Conservation (phyloP, 2,888 invertebrate genomes). For the Isotomurus palustris region DNA sequence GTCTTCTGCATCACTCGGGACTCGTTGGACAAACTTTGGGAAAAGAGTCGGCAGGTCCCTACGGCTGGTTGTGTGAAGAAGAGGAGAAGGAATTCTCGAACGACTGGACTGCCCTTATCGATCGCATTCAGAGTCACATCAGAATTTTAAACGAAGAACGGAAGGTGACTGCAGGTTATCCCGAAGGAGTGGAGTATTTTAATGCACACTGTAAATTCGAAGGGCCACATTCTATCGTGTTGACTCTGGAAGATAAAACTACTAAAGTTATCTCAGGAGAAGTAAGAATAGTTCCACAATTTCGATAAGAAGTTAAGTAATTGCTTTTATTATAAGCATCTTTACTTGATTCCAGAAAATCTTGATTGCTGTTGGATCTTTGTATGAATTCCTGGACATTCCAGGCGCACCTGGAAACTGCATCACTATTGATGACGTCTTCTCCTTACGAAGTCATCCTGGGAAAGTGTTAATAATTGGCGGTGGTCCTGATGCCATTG, state of each 20-base stretch:
- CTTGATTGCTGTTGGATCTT: slow-evolving; percentile 53
- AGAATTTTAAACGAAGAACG: slow-evolving; percentile 56
- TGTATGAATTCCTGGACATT: slow-evolving; percentile 51
- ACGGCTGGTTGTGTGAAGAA: not conserved
- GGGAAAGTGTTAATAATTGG: slow-evolving; percentile 54
- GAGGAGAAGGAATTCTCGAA: slow-evolving; percentile 45
- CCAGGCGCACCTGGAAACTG: slow-evolving; percentile 53
- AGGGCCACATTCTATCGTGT: not conserved
- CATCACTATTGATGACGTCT: slow-evolving; percentile 58
- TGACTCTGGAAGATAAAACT: not conserved
- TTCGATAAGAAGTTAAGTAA: not conserved
- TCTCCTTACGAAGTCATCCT: slow-evolving; percentile 53
- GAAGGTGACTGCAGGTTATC: slow-evolving; percentile 52
- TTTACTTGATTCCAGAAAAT: slow-evolving; percentile 1
- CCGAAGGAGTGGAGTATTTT: slow-evolving; percentile 52
- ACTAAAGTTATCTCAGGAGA: slow-evolving; percentile 1
- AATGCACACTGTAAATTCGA: slow-evolving; percentile 50
- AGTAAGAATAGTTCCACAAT: not conserved
- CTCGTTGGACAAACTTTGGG: slow-evolving; percentile 53
- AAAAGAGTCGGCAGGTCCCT: not conserved
- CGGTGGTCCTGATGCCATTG: slow-evolving; percentile 58
- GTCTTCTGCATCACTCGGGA: slow-evolving; percentile 94
- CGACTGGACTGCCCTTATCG: slow-evolving; percentile 55
- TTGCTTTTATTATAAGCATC: slow-evolving; percentile 50
- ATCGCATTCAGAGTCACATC: slow-evolving; percentile 54